Conservation (phyloP, 1,140 invertebrate species). For the Drosophila pandora region DNA sequence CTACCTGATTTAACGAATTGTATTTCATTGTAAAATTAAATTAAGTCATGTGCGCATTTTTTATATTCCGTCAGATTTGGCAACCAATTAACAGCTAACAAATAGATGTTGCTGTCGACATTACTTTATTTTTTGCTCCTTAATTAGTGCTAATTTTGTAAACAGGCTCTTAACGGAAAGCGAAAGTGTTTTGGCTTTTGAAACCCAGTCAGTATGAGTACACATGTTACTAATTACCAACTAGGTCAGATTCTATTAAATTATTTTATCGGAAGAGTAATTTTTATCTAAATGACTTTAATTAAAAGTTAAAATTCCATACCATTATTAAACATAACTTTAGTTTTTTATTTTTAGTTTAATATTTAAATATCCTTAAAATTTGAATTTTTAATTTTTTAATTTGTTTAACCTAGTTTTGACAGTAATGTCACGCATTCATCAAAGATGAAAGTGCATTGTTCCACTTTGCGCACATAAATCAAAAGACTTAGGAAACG, state of each 20-base stretch:
- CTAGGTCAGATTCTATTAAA: neutral
- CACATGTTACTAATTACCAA: slow-evolving; percentile 48
- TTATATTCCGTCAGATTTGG: slow-evolving; percentile 40
- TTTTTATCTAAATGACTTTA: no score
- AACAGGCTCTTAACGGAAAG: slow-evolving; percentile 20
- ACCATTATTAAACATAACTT: no score
- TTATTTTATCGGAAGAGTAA: no score
- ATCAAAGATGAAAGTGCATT: slow-evolving; percentile 57
- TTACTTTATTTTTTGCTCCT: slow-evolving; percentile 23
- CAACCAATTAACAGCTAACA: slow-evolving; percentile 77
- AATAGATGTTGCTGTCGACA: slow-evolving; percentile 64
- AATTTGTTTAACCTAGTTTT: neutral
- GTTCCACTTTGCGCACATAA: slow-evolving; percentile 28
- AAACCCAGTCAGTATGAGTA: neutral
- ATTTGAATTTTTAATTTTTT: no score
- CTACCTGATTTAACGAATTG: slow-evolving; percentile 8
- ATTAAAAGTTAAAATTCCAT: no score
- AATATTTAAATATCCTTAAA: no score
- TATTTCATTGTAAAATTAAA: slow-evolving; percentile 61
- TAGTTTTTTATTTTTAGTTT: no score
- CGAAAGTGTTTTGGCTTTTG: slow-evolving; percentile 30
- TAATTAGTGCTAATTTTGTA: slow-evolving; percentile 53
- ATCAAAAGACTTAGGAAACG: slow-evolving; percentile 71
- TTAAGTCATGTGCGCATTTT: slow-evolving; percentile 66
- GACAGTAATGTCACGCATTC: slow-evolving; percentile 55